These are phyloP conservation scores for Prochilodus magdalenae DNA, from an alignment of 2,113 vertebrate species.

Conservation along the genomic window DNA sequence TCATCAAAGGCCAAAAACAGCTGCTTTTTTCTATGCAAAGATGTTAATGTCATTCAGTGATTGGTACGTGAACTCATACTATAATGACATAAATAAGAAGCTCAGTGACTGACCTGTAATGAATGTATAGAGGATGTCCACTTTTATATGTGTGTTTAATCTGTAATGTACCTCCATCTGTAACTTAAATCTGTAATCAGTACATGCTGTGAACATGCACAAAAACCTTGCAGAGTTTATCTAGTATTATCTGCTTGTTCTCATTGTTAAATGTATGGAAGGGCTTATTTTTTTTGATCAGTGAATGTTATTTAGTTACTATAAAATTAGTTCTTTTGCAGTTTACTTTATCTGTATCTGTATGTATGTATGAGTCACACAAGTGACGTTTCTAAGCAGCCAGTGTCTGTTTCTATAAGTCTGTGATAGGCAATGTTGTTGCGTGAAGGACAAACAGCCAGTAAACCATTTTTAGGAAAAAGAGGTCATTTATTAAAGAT, in stretches of 20 bases:
- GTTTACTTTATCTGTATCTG: too few species aligned
- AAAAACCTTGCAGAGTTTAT: not conserved
- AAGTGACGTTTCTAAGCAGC: not conserved
- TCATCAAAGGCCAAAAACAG: conserved; percentile 53
- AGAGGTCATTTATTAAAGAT: conserved; percentile 23
- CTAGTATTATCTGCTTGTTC: not conserved
- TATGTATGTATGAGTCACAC: too few species aligned
- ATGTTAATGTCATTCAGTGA: not conserved
- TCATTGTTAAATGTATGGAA: not conserved
- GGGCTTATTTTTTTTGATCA: not conserved
- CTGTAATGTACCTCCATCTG: too few species aligned
- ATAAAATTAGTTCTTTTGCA: not conserved
- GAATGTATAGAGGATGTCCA: not conserved
- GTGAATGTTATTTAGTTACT: not conserved
- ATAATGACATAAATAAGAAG: not conserved
- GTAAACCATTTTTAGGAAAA: not conserved
- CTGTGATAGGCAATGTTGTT: not conserved
- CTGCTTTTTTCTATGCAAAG: conserved; percentile 43
- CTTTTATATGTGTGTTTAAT: not conserved
- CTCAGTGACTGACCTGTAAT: not conserved
- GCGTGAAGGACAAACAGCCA: not conserved
- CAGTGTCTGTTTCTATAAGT: not conserved
- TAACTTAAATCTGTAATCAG: not conserved
- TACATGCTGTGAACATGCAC: not conserved
- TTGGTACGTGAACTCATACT: not conserved